Percentiles rank a stretch among this genome's conserved stretches.
Conservation (phyloP, 2,113 vertebrate species). For the Brachirus orientalis region DNA sequence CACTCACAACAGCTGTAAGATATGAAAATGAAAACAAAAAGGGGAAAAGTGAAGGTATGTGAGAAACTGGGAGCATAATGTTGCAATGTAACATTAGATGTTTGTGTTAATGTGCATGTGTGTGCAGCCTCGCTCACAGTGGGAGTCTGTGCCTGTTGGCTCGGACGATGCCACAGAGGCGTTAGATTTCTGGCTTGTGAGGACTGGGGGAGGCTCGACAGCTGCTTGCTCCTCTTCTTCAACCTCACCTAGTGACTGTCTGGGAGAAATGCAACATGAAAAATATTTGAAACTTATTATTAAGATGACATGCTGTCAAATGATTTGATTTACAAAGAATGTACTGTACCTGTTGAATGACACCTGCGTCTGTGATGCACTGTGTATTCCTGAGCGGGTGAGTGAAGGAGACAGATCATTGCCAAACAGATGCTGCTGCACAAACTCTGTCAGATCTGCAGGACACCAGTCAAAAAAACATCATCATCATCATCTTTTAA, state of each 20-base stretch:
- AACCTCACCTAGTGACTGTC: slow-evolving; percentile 48
- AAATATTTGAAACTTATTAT: background rate
- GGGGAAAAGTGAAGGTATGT: background rate
- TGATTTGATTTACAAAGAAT: background rate
- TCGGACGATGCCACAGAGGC: slow-evolving; percentile 72
- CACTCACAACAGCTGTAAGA: slow-evolving; percentile 80
- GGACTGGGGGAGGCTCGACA: slow-evolving; percentile 23
- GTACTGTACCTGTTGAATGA: slow-evolving; percentile 61
- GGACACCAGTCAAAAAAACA: background rate
- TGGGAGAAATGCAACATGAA: slow-evolving; percentile 26
- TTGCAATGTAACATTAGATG: background rate
- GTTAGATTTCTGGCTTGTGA: slow-evolving; percentile 64
- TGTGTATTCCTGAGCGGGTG: slow-evolving; percentile 68
- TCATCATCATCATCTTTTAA: background rate
- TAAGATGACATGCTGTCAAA: background rate
- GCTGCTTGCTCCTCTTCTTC: slow-evolving; percentile 37
- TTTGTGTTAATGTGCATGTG: background rate
- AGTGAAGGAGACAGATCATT: slow-evolving; percentile 65
- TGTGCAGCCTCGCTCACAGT: slow-evolving; percentile 67
- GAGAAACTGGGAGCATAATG: background rate
- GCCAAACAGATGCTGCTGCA: slow-evolving; percentile 78
- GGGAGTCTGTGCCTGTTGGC: slow-evolving; percentile 73
- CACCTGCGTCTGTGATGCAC: slow-evolving; percentile 32
- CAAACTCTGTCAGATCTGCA: slow-evolving; percentile 79
- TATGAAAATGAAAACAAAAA: background rate